Evolutionary conservation across 1,140 invertebrate species (phyloP).

Genomic region (Adelges cooleyi): DNA sequence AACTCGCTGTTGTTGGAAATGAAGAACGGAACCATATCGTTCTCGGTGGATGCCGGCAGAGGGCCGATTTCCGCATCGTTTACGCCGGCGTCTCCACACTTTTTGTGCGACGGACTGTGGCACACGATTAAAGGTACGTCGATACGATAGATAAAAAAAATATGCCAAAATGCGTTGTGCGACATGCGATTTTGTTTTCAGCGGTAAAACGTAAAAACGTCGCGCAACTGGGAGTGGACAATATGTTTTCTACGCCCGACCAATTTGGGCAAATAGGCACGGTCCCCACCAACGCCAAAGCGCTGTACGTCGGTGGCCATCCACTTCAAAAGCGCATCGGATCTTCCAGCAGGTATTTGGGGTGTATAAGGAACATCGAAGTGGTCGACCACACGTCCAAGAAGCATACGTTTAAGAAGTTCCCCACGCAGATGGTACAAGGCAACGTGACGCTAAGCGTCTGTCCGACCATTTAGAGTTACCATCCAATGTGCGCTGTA

Average conservation of each 20-base stretch:
- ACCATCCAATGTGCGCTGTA: background rate
- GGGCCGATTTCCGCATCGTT: conserved; percentile 65
- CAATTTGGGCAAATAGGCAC: conserved; percentile 52
- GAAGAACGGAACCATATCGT: conserved; percentile 66
- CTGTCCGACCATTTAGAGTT: conserved; percentile 28
- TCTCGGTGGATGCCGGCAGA: conserved; percentile 73
- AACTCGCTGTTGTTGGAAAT: conserved; percentile 82
- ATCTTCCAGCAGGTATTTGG: conserved; percentile 48
- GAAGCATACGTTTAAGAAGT: background rate
- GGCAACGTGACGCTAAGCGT: conserved; percentile 18
- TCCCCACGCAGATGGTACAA: background rate
- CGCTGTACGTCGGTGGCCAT: conserved; percentile 82
- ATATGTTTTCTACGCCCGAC: conserved; percentile 48
- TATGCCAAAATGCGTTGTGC: background rate
- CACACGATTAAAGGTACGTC: conserved; percentile 70
- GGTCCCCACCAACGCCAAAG: conserved; percentile 51
- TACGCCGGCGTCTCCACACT: conserved; percentile 52
- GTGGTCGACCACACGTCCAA: conserved; percentile 41
- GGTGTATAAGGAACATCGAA: conserved; percentile 65
- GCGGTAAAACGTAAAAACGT: conserved; percentile 74
- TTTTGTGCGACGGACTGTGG: conserved; percentile 85
- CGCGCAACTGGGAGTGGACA: conserved; percentile 68
- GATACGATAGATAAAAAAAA: no score
- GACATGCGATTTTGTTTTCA: conserved; percentile 40
- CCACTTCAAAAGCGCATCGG: conserved; percentile 40